These are phyloP conservation scores for Perca flavescens DNA, from an alignment of 2,113 vertebrate genomes.

Conservation along the genomic window DNA sequence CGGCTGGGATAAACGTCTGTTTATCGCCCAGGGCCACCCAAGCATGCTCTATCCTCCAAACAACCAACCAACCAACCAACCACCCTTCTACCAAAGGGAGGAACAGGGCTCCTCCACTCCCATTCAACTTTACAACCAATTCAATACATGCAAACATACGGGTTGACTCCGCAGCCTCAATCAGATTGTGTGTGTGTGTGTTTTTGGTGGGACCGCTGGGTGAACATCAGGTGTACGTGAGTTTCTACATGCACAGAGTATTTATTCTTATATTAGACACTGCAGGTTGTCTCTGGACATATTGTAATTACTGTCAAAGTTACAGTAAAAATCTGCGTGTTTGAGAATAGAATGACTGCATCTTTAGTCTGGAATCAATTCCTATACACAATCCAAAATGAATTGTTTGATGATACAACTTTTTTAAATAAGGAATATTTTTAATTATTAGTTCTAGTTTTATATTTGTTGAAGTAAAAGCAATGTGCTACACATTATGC, in stretches of 20 bases:
- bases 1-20: conserved; percentile 98
- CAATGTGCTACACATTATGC: conserved; percentile 29
- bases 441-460: conserved; percentile 56
- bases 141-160: conserved; percentile 42
- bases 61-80: conserved; percentile 67
- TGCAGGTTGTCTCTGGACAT: conserved; percentile 22
- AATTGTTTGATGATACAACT: conserved; percentile 39
- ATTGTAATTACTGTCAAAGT: neutral
- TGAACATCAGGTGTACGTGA: conserved; percentile 20
- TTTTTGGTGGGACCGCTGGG: neutral
- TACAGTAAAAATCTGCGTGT: neutral
- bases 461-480: conserved; percentile 46
- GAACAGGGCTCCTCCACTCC: conserved; percentile 61
- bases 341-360: neutral
- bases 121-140: conserved; percentile 60
- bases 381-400: conserved; percentile 38
- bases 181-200: conserved; percentile 18
- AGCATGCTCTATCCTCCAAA: conserved; percentile 78
- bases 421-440: conserved; percentile 54
- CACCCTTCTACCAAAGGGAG: conserved; percentile 65
- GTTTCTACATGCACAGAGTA: neutral
- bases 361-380: conserved; percentile 28
- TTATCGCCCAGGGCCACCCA: conserved; percentile 88
- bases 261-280: conserved; percentile 22
- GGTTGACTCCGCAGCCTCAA: conserved; percentile 28